phyloP scores from a whole-genome alignment of 2,888 invertebrate genomes.

The Parnassius mnemosyne region DNA sequence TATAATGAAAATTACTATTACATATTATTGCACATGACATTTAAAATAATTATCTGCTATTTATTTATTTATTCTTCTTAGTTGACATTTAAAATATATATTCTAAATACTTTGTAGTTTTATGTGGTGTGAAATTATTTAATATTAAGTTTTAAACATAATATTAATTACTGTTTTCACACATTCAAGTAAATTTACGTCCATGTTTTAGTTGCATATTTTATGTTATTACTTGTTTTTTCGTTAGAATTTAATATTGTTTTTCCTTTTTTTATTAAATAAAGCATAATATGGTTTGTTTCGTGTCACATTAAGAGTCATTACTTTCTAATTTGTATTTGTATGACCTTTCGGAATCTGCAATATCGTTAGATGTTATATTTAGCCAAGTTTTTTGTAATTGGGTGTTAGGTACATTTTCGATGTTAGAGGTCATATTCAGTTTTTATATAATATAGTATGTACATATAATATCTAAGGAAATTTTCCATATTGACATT shows the following conservation, averaged over 20 bases:
- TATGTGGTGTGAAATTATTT: constrained; percentile 71
- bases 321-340: constrained; percentile 44
- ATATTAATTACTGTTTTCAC: constrained; percentile 59
- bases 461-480: constrained; percentile 30
- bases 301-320: constrained; percentile 54
- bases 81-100: constrained; percentile 21
- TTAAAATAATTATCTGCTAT: constrained; percentile 3
- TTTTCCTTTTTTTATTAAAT: constrained; percentile 40
- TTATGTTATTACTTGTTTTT: constrained; percentile 76
- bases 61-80: constrained; percentile 12
- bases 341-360: constrained; percentile 77
- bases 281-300: constrained; percentile 70
- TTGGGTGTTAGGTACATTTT: not conserved
- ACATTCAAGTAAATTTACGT: constrained; percentile 72
- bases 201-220: constrained; percentile 79
- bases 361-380: constrained; percentile 62
- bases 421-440: constrained; percentile 21
- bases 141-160: constrained; percentile 54
- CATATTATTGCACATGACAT: constrained; percentile 25
- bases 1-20: constrained; percentile 19
- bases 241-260: constrained; percentile 74
- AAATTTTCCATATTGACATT: constrained; percentile 51
- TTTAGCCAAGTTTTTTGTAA: constrained; percentile 6
- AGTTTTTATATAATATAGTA: constrained; percentile 14
- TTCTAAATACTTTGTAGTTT: constrained; percentile 57